phyloP scores from a whole-genome alignment of 2,113 vertebrate species.

The Athene cunicularia region DNA sequence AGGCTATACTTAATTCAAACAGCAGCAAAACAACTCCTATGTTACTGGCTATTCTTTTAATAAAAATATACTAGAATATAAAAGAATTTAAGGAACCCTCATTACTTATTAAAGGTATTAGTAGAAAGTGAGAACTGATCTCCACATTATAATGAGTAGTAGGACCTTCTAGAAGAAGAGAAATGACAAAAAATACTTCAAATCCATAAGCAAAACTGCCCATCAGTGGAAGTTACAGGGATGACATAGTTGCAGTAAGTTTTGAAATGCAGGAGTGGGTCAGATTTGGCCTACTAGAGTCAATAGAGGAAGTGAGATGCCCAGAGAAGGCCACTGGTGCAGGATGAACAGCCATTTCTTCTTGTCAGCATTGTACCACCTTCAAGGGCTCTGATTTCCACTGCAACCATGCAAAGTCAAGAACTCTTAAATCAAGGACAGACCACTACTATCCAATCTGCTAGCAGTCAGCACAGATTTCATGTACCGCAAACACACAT shows the following conservation, averaged over 20 bases:
- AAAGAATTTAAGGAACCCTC: background rate
- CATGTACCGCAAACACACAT: background rate
- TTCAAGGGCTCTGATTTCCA: background rate
- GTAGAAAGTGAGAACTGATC: background rate
- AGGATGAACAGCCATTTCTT: background rate
- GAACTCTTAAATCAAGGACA: no score
- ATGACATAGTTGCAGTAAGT: background rate
- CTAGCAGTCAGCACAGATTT: background rate
- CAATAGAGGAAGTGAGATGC: accelerated
- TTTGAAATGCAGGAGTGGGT: background rate
- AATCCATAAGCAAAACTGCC: background rate
- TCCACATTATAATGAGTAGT: background rate
- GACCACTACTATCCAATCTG: background rate
- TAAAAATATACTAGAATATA: background rate
- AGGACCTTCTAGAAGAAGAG: background rate
- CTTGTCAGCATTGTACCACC: accelerated
- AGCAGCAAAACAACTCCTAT: background rate
- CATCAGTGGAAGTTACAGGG: background rate
- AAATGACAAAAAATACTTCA: background rate
- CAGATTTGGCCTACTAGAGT: background rate
- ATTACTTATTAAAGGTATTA: background rate
- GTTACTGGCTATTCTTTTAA: background rate
- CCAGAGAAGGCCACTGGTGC: background rate
- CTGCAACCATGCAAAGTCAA: accelerated
- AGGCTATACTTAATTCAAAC: background rate